Conservation (phyloP, 53 echinoderm and acorn worm species). For the Crossaster papposus region DNA sequence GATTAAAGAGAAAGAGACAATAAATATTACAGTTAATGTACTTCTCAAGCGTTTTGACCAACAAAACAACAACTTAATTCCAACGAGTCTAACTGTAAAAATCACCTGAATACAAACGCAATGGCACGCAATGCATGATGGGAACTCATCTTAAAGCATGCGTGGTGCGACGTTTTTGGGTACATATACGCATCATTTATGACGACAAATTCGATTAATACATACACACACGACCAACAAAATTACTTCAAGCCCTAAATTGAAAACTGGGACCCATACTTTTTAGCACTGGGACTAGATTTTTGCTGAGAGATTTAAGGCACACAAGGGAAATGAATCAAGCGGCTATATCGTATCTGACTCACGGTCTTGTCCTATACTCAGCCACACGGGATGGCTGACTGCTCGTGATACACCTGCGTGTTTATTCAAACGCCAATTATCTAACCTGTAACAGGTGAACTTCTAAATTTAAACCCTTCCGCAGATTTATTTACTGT, state of each 20-base stretch:
- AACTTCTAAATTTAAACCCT: background rate
- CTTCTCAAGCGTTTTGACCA: background rate
- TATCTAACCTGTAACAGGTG: background rate
- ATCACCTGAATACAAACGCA: too few species aligned
- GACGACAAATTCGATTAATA: too few species aligned
- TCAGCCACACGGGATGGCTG: conserved; percentile 15
- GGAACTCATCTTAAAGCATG: too few species aligned
- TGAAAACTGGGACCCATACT: background rate
- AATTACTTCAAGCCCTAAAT: too few species aligned
- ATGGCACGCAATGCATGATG: too few species aligned
- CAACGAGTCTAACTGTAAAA: background rate
- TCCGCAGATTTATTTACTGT: background rate
- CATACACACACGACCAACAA: too few species aligned
- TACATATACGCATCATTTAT: too few species aligned
- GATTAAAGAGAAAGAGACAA: background rate
- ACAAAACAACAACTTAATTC: background rate
- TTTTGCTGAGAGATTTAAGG: conserved; percentile 28
- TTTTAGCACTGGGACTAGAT: background rate
- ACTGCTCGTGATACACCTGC: background rate
- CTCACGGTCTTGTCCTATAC: conserved; percentile 21
- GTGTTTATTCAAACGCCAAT: background rate
- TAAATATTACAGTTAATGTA: background rate
- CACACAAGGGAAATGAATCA: conserved; percentile 13
- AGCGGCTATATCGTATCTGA: conserved; percentile 16
- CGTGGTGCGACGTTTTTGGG: too few species aligned